A percentile compares a stretch with the other conserved stretches of the same genome.
These are phyloP conservation scores for Dryas iulia DNA, from an alignment of 1,140 invertebrate genomes.

Conservation along the genomic window DNA sequence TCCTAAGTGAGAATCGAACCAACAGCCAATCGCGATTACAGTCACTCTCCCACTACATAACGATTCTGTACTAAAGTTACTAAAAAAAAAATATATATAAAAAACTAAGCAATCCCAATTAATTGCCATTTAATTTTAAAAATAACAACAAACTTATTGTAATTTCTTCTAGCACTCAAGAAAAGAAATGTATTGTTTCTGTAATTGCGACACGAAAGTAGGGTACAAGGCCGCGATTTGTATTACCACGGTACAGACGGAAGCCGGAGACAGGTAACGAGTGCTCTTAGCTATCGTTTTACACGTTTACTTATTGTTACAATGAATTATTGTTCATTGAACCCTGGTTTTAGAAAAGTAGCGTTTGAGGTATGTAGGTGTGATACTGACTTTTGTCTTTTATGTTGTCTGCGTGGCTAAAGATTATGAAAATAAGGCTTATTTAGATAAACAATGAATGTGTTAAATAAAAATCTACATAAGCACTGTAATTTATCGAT, in stretches of 20 bases:
- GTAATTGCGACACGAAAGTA: conserved; percentile 50
- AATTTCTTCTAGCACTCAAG: conserved; percentile 4
- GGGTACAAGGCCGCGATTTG: conserved; percentile 50
- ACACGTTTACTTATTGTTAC: background rate
- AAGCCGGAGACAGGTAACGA: conserved; percentile 35
- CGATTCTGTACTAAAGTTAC: too few relatives aligned
- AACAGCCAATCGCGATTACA: too few relatives aligned
- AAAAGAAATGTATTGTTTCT: conserved; percentile 45
- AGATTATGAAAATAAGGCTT: too few relatives aligned
- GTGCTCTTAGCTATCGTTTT: conserved; percentile 18
- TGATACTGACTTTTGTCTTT: too few relatives aligned
- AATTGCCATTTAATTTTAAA: background rate
- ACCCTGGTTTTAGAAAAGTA: background rate
- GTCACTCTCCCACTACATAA: too few relatives aligned
- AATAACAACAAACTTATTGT: background rate
- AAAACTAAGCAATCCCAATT: background rate
- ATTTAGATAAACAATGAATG: too few relatives aligned
- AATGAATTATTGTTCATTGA: background rate
- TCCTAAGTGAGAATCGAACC: too few relatives aligned
- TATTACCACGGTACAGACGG: conserved; percentile 38
- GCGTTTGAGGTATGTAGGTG: too few relatives aligned
- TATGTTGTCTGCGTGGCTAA: too few relatives aligned
- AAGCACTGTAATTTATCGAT: too few relatives aligned
- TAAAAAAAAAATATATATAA: background rate
- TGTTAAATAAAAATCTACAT: too few relatives aligned